Conservation (phyloP, 1,140 invertebrate genomes). For the Nasonia vitripennis region DNA sequence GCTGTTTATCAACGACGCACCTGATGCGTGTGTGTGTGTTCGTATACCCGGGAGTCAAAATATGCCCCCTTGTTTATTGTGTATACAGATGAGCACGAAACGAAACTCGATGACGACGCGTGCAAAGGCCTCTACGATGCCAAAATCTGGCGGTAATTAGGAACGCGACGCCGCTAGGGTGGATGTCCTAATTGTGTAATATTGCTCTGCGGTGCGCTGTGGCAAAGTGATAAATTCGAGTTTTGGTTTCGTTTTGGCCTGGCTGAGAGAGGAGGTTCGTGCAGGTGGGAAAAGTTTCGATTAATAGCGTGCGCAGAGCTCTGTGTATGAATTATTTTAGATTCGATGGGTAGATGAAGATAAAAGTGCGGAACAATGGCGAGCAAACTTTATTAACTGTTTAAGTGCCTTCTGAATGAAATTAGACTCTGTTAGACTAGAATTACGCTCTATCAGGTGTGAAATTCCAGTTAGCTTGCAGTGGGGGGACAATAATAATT, state of each 20-base stretch:
- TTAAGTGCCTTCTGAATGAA: not conserved
- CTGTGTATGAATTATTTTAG: not conserved
- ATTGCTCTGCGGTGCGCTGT: not conserved
- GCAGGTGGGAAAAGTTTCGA: no score
- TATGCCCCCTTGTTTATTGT: not conserved
- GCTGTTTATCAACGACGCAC: not conserved
- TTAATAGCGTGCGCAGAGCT: not conserved
- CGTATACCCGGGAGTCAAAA: not conserved
- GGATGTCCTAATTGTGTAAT: not conserved
- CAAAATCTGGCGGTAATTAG: conserved; percentile 8
- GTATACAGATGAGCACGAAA: not conserved
- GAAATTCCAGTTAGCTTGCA: not conserved
- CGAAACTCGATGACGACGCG: not conserved
- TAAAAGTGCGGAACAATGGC: not conserved
- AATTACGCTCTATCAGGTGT: not conserved
- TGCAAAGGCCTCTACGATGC: not conserved
- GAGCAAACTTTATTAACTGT: not conserved
- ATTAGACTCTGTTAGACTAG: not conserved
- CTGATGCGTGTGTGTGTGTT: not conserved
- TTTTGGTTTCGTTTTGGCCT: not conserved
- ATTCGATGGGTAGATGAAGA: not conserved
- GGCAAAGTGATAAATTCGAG: not conserved
- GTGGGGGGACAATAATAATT: no score
- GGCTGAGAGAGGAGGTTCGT: no score
- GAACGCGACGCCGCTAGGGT: not conserved